Evolutionary conservation across 2,113 vertebrate genomes (phyloP).

Genomic region (Phoxinus phoxinus): DNA sequence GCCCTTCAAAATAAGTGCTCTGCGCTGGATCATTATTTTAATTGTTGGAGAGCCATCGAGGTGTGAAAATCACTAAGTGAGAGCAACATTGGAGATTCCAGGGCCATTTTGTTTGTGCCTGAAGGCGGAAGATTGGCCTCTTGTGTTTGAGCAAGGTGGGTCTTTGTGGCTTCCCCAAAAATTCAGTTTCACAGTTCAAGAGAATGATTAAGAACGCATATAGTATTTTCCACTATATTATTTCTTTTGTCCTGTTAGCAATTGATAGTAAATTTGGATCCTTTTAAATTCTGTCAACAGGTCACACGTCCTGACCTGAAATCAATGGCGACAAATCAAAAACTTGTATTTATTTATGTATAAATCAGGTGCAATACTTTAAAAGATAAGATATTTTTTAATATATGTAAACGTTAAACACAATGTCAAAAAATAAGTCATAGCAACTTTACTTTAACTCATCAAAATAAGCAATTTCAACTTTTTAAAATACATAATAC

Average conservation of each 20-base stretch:
- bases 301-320: conserved; percentile 3
- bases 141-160: conserved; percentile 68
- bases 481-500: too few relatives aligned
- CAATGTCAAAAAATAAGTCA: too few relatives aligned
- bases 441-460: too few relatives aligned
- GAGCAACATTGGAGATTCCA: conserved; percentile 76
- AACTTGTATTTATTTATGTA: not conserved
- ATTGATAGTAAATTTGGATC: conserved; percentile 27
- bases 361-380: not conserved
- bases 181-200: conserved; percentile 55
- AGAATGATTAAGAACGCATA: conserved; percentile 42
- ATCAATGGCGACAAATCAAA: not conserved
- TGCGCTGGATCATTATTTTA: conserved; percentile 83
- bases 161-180: conserved; percentile 63
- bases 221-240: conserved; percentile 29
- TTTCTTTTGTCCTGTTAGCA: conserved; percentile 59
- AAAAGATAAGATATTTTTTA: not conserved
- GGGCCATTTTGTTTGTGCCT: conserved; percentile 86
- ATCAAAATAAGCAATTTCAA: too few relatives aligned
- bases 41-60: conserved; percentile 83
- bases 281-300: conserved; percentile 20
- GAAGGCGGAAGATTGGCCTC: conserved; percentile 78
- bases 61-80: conserved; percentile 81
- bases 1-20: conserved; percentile 76
- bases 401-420: too few relatives aligned